Conservation (phyloP, 2,113 vertebrate genomes). For the Boulengeromyrus knoepffleri region DNA sequence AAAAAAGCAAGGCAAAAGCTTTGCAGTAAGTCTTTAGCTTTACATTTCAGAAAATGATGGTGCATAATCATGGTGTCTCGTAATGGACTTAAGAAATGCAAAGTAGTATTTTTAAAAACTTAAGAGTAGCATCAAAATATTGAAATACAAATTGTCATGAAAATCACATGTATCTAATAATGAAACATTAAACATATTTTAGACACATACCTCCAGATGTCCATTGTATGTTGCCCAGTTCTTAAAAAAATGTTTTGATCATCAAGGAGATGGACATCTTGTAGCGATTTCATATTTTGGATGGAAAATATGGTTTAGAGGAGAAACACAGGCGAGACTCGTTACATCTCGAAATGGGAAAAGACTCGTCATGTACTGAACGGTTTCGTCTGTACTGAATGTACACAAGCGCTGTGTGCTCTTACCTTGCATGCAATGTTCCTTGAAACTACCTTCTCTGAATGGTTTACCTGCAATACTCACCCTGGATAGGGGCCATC, state of each 20-base stretch:
- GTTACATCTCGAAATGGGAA: not conserved
- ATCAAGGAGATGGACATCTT: not conserved
- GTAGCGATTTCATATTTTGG: not conserved
- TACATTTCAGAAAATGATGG: not conserved
- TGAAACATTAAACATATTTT: not conserved
- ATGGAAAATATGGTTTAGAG: not conserved
- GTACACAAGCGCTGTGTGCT: not conserved
- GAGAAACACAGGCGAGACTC: not conserved
- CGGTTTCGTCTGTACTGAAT: not conserved
- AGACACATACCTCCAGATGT: not conserved
- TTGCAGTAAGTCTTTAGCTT: not conserved
- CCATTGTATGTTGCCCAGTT: not conserved
- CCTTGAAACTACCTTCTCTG: not conserved
- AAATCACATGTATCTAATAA: not conserved
- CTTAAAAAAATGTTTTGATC: not conserved
- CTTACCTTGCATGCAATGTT: not conserved
- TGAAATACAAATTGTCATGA: not conserved
- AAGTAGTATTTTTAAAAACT: not conserved
- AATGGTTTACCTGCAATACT: not conserved
- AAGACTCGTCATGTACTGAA: not conserved
- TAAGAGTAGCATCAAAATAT: not conserved
- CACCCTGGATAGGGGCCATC: not conserved
- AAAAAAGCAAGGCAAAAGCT: not conserved
- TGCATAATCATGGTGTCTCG: not conserved
- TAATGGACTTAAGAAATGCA: not conserved